These are phyloP conservation scores for Thyatira batis DNA, from an alignment of 2,888 invertebrate genomes.

Conservation along the genomic window DNA sequence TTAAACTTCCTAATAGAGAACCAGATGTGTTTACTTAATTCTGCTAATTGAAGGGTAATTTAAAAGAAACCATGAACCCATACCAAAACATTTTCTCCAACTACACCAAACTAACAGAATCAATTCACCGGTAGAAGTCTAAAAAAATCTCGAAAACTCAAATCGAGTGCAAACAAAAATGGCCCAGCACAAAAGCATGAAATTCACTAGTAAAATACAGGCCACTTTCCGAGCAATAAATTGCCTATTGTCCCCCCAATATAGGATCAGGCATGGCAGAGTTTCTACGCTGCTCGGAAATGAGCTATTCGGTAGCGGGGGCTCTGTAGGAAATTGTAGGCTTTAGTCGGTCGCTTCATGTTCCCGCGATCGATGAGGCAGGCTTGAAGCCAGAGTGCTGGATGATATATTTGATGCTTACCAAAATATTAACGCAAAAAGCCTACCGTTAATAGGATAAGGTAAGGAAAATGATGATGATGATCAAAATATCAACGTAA, in stretches of 20 bases:
- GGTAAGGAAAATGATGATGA: no score
- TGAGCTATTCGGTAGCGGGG: constrained; percentile 40
- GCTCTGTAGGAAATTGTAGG: constrained; percentile 43
- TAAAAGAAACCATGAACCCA: no score
- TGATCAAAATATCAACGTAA: no score
- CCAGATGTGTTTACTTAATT: no score
- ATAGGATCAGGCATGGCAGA: constrained; percentile 26
- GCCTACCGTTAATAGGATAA: no score
- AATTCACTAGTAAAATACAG: constrained; percentile 34
- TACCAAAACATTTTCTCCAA: no score
- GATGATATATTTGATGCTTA: no score
- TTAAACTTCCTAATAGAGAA: no score
- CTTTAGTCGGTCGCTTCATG: constrained; percentile 22
- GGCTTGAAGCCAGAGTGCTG: not conserved
- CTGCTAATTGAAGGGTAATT: no score
- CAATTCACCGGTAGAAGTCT: not conserved
- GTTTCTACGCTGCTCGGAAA: constrained; percentile 33
- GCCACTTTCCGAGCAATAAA: constrained; percentile 37
- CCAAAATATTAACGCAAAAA: no score
- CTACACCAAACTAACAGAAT: not conserved
- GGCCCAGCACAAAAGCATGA: constrained; percentile 28
- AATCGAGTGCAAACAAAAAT: constrained; percentile 20
- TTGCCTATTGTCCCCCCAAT: constrained; percentile 42
- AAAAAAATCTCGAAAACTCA: constrained; percentile 6
- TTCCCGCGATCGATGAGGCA: constrained; percentile 13